Percentiles rank a stretch among this genome's conserved stretches.
phyloP scores from a whole-genome alignment of 2,113 vertebrate genomes.

The Prionailurus bengalensis region DNA sequence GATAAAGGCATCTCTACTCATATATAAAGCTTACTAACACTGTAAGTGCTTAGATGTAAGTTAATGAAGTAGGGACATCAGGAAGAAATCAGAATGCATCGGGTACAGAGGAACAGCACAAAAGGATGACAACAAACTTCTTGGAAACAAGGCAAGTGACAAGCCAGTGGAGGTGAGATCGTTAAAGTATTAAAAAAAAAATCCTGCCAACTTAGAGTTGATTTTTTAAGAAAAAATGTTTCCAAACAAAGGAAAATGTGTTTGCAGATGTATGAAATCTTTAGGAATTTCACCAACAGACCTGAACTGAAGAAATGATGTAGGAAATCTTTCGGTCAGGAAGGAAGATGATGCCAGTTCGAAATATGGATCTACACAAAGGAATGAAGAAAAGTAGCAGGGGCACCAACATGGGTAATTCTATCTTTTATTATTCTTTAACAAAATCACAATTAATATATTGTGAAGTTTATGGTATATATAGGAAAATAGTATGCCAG shows the following conservation, averaged over 20 bases:
- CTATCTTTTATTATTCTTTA: neutral
- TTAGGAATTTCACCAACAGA: neutral
- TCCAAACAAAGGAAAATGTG: neutral
- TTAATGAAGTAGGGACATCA: neutral
- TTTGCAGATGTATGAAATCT: neutral
- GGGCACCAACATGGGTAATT: too few species aligned
- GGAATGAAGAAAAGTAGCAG: neutral
- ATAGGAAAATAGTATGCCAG: neutral
- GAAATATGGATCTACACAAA: neutral
- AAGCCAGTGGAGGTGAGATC: neutral
- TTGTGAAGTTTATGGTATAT: neutral
- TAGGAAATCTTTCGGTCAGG: neutral
- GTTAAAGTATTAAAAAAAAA: neutral
- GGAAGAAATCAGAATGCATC: neutral
- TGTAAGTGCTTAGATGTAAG: neutral
- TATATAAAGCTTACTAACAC: neutral
- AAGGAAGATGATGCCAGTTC: neutral
- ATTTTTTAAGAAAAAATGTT: neutral
- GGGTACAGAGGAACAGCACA: neutral
- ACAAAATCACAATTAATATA: neutral
- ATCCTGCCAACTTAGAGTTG: neutral
- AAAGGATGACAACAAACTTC: neutral
- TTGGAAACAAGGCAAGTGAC: neutral
- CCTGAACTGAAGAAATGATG: neutral
- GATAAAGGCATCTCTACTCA: neutral